Evolutionary conservation across 1,140 invertebrate species (phyloP).

Genomic region (Rhyacophila brunnea): DNA sequence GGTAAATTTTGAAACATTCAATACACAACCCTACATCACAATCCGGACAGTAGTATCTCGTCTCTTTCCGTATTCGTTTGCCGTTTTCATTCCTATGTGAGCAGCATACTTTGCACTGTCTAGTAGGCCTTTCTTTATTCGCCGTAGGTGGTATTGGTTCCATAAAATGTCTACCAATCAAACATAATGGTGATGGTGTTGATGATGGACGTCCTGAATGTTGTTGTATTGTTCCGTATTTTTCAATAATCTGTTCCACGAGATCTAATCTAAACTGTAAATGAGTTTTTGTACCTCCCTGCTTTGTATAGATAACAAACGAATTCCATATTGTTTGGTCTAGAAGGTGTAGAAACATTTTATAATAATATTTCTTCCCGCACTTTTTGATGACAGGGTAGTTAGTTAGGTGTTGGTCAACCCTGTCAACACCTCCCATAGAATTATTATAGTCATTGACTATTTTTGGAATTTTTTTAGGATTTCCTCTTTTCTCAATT

Average conservation of each 20-base stretch:
- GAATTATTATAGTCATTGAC: background rate
- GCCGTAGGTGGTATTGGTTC: conserved; percentile 11
- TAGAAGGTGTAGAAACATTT: background rate
- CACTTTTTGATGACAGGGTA: background rate
- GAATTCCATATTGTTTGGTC: background rate
- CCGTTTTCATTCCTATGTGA: too few species aligned
- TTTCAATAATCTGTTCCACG: background rate
- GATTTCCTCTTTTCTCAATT: background rate
- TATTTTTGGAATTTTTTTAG: background rate
- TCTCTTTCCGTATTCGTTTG: too few species aligned
- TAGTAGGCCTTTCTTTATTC: too few species aligned
- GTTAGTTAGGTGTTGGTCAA: background rate
- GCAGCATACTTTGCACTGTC: too few species aligned
- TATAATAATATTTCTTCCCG: conserved; percentile 1
- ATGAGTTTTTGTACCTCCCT: background rate
- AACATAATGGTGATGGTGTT: conserved; percentile 8
- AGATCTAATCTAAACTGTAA: background rate
- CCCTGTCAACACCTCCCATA: too few species aligned
- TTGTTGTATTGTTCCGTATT: background rate
- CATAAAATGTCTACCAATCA: conserved; percentile 12
- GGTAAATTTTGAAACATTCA: too few species aligned
- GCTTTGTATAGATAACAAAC: background rate
- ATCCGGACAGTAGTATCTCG: too few species aligned
- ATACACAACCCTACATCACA: too few species aligned
- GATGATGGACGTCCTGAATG: conserved; percentile 5